These are phyloP conservation scores for Linnaemya vulpina DNA, from an alignment of 2,888 invertebrate species.

Conservation along the genomic window DNA sequence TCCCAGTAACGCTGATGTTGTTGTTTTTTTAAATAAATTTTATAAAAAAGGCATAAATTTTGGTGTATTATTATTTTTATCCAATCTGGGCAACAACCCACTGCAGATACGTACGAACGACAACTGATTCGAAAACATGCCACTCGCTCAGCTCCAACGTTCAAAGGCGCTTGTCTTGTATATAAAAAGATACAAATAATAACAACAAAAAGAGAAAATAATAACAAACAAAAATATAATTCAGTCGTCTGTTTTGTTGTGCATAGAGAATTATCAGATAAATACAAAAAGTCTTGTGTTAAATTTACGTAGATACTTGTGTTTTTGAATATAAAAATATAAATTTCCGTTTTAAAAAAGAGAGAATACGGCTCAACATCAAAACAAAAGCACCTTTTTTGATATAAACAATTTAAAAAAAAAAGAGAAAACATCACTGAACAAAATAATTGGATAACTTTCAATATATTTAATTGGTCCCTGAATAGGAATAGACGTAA, in stretches of 20 bases:
- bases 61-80: constrained; percentile 31
- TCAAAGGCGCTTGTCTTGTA: constrained; percentile 53
- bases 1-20: constrained; percentile 57
- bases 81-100: constrained; percentile 68
- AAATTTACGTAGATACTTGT: background rate
- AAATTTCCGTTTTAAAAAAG: too few species aligned
- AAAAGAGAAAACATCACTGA: constrained; percentile 16
- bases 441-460: constrained; percentile 15
- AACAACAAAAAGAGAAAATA: constrained; percentile 26
- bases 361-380: too few species aligned
- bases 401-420: background rate
- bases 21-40: constrained; percentile 52
- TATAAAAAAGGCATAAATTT: constrained; percentile 9
- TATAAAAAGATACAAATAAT: constrained; percentile 19
- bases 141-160: constrained; percentile 59
- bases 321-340: too few species aligned
- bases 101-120: constrained; percentile 66
- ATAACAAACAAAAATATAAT: constrained; percentile 40
- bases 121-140: constrained; percentile 63
- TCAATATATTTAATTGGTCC: background rate
- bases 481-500: background rate
- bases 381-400: too few species aligned
- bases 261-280: constrained; percentile 35
- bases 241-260: constrained; percentile 45
- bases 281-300: constrained; percentile 42